Conservation (phyloP, 1,140 invertebrate species). For the Bacillus rossius region DNA sequence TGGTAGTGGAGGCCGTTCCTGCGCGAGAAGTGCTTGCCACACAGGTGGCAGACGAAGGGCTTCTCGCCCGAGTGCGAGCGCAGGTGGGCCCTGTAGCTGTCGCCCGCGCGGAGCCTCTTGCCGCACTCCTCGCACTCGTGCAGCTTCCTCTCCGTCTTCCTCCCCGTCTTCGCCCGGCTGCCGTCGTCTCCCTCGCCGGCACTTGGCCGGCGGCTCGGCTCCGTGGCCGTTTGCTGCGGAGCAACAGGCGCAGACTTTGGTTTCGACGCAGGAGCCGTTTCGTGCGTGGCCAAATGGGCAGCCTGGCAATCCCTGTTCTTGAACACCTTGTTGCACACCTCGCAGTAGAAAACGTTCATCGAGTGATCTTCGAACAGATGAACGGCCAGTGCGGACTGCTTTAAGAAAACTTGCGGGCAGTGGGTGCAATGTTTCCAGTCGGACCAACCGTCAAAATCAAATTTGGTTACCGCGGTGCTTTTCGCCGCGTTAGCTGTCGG, state of each 20-base stretch:
- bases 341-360: background rate
- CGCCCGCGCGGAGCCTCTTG: background rate
- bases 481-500: too few species aligned
- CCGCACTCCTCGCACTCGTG: background rate
- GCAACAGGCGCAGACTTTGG: too few species aligned
- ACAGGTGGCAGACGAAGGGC: conserved; percentile 35
- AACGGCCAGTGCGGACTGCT: background rate
- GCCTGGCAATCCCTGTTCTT: background rate
- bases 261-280: background rate
- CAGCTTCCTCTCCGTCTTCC: background rate
- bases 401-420: background rate
- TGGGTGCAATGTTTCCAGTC: background rate
- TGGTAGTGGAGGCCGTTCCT: conserved; percentile 55
- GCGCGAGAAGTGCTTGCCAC: conserved; percentile 54
- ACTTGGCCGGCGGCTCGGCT: too few species aligned
- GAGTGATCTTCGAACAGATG: background rate
- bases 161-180: background rate
- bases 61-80: conserved; percentile 45
- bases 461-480: too few species aligned
- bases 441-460: too few species aligned
- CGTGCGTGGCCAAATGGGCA: background rate
- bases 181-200: background rate
- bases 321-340: background rate
- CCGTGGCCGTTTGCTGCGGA: too few species aligned
- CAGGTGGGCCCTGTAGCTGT: conserved; percentile 40